These are phyloP conservation scores for Drosophila prosaltans DNA, from an alignment of 1,140 invertebrate species.

Conservation along the genomic window DNA sequence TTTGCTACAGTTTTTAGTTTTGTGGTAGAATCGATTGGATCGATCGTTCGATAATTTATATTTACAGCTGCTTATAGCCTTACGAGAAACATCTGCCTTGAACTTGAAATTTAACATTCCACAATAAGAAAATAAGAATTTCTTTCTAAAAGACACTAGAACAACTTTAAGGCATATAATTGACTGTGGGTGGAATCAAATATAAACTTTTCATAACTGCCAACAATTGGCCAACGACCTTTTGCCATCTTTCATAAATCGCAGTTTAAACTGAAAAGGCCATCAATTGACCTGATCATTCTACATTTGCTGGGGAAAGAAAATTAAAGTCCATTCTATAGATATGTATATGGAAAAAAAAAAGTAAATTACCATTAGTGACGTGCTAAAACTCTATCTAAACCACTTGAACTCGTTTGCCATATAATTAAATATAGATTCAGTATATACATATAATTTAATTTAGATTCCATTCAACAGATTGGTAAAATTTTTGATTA, in stretches of 20 bases:
- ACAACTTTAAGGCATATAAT: too few relatives aligned
- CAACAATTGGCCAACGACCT: too few relatives aligned
- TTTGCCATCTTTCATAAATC: too few relatives aligned
- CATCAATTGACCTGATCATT: neutral
- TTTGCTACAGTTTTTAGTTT: slow-evolving; percentile 20
- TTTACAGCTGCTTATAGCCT: slow-evolving; percentile 11
- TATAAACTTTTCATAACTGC: too few relatives aligned
- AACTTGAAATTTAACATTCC: slow-evolving; percentile 1
- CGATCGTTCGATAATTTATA: neutral
- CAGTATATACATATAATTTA: slow-evolving; percentile 3
- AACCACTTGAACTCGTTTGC: slow-evolving; percentile 18
- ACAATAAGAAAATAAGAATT: neutral
- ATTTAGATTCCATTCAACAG: slow-evolving; percentile 14
- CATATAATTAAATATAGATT: slow-evolving; percentile 16
- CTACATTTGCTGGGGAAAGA: neutral
- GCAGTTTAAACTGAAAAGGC: neutral
- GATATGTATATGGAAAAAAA: neutral
- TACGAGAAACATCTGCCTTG: slow-evolving; percentile 10
- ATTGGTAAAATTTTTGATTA: slow-evolving; percentile 10
- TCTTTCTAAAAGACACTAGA: too few relatives aligned
- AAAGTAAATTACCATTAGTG: slow-evolving; percentile 2
- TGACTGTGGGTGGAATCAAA: too few relatives aligned
- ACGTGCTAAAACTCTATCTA: slow-evolving; percentile 11
- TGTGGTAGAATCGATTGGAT: slow-evolving; percentile 7
- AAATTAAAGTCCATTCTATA: neutral